Conservation (phyloP, 2,888 invertebrate genomes). For the Sarcophaga subvicina region DNA sequence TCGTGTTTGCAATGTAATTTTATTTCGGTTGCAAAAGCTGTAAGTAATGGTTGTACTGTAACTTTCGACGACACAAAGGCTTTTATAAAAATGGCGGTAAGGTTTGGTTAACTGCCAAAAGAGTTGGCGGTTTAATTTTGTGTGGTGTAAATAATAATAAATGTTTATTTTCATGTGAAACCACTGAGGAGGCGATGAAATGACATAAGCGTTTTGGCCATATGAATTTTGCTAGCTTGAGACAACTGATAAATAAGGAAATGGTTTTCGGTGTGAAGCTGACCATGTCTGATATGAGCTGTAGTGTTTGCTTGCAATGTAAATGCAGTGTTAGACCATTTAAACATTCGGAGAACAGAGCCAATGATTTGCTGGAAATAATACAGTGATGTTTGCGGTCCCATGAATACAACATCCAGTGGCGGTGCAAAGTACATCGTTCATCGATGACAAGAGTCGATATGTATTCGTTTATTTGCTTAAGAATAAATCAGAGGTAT, state of each 20-base stretch:
- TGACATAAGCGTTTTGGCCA: no score
- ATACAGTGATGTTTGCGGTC: no score
- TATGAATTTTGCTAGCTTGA: no score
- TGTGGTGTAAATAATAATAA: no score
- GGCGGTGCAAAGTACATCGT: background rate
- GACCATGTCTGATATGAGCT: background rate
- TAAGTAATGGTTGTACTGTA: background rate
- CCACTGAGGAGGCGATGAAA: no score
- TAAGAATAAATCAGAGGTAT: background rate
- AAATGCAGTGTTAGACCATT: slow-evolving; percentile 6
- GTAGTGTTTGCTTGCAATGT: background rate
- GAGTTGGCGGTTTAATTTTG: no score
- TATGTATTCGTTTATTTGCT: background rate
- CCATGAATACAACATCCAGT: no score
- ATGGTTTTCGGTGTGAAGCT: background rate
- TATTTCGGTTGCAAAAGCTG: background rate
- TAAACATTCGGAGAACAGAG: slow-evolving; percentile 2
- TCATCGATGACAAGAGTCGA: background rate
- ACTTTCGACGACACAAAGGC: background rate
- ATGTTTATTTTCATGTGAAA: no score
- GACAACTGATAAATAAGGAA: background rate
- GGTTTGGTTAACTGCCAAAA: no score
- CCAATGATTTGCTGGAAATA: background rate
- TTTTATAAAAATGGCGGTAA: no score
- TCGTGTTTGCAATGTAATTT: background rate